phyloP scores from a whole-genome alignment of 2,113 vertebrate species.

The Fukomys damarensis region DNA sequence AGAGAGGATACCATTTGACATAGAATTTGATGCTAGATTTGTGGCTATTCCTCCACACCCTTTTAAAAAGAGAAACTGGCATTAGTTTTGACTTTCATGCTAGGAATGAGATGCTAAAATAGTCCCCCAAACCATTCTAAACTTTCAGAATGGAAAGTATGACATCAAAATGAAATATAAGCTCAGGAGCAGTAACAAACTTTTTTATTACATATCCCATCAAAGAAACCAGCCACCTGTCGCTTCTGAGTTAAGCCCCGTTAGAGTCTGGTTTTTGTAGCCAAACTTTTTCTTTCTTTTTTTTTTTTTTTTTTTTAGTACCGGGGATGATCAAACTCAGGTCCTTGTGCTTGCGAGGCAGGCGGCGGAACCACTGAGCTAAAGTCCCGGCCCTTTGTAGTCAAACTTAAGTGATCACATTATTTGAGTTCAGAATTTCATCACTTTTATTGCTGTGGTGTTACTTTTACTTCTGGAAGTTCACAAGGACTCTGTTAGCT shows the following conservation, averaged over 20 bases:
- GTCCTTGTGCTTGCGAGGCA: no score
- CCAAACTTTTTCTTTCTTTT: neutral
- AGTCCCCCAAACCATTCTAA: neutral
- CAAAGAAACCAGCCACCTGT: neutral
- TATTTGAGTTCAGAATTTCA: neutral
- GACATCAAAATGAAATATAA: slow-evolving; percentile 35
- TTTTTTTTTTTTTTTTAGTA: no score
- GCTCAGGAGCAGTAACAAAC: neutral
- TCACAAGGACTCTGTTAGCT: neutral
- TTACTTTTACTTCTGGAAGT: slow-evolving; percentile 15
- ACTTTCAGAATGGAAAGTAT: slow-evolving; percentile 25
- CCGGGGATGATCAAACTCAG: no score
- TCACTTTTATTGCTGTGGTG: neutral
- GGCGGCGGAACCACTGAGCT: no score
- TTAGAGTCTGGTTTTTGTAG: neutral
- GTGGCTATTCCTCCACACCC: neutral
- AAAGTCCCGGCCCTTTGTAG: no score
- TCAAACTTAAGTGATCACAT: neutral
- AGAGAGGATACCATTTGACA: neutral
- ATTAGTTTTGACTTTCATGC: slow-evolving; percentile 14
- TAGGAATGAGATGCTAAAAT: slow-evolving; percentile 14
- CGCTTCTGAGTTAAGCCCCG: neutral
- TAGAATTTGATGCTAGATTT: slow-evolving; percentile 20
- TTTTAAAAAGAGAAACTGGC: neutral
- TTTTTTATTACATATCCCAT: neutral